Percentiles rank a stretch among this genome's conserved stretches.
phyloP scores from a whole-genome alignment of 2,888 invertebrate species.

The Pemphredon lugubris region DNA sequence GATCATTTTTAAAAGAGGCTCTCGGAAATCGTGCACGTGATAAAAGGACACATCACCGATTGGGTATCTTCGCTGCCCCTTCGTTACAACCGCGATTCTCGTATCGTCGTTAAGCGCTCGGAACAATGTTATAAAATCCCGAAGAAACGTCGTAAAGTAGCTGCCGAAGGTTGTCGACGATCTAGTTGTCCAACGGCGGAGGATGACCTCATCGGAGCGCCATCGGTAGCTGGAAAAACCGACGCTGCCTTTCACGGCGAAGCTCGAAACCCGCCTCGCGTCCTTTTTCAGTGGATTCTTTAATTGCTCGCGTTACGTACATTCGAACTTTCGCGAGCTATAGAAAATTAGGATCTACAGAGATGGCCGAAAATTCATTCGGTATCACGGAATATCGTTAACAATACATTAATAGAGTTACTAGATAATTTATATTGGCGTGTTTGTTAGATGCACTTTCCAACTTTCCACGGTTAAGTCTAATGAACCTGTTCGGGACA shows the following conservation, averaged over 20 bases:
- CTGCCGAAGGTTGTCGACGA: conserved; percentile 43
- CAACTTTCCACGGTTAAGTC: no score
- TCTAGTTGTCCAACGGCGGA: conserved; percentile 71
- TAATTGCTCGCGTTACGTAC: conserved; percentile 70
- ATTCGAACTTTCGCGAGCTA: background rate
- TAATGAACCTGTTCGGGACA: no score
- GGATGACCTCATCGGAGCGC: conserved; percentile 74
- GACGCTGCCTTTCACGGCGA: conserved; percentile 73
- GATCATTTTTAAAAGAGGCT: background rate
- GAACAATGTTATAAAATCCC: conserved; percentile 3
- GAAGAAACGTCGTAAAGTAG: conserved; percentile 42
- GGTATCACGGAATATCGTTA: no score
- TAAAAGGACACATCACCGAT: background rate
- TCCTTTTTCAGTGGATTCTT: conserved; percentile 71
- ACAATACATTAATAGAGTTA: no score
- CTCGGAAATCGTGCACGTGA: background rate
- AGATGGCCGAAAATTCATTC: no score
- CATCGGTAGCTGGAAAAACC: conserved; percentile 72
- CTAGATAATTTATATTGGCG: no score
- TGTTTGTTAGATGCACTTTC: no score
- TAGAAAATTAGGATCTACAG: no score
- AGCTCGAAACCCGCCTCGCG: conserved; percentile 12
- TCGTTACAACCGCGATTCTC: background rate
- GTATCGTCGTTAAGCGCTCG: background rate
- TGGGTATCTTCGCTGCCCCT: background rate